Percentiles rank a stretch among this genome's conserved stretches.
phyloP scores from a whole-genome alignment of 1,140 invertebrate species.

The Megalonaias nervosa region DNA sequence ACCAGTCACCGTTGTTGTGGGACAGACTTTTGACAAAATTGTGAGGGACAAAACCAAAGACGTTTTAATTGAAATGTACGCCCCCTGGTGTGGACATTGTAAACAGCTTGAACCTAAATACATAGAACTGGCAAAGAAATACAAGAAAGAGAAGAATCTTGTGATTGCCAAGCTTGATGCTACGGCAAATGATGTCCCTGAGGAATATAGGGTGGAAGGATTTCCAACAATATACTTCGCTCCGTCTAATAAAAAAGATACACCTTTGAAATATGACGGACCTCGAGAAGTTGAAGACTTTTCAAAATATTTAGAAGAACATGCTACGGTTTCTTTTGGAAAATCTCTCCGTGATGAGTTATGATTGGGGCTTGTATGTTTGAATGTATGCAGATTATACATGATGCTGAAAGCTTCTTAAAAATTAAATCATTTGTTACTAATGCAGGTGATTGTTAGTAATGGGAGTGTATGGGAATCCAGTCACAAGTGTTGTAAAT shows the following conservation, averaged over 20 bases:
- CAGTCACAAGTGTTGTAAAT: too few species aligned
- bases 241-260: slow-evolving; percentile 86
- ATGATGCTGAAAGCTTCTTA: too few species aligned
- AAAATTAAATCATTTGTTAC: too few species aligned
- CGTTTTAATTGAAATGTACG: slow-evolving; percentile 96
- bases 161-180: slow-evolving; percentile 98
- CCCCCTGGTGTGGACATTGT: slow-evolving; percentile 99
- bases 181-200: slow-evolving; percentile 97
- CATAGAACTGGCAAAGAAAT: slow-evolving; percentile 93
- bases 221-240: slow-evolving; percentile 99
- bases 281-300: slow-evolving; percentile 95
- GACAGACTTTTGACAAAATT: slow-evolving; percentile 96
- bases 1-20: slow-evolving; percentile 91
- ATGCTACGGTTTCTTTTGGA: slow-evolving; percentile 80
- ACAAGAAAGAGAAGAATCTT: slow-evolving; percentile 86
- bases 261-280: slow-evolving; percentile 90
- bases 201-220: slow-evolving; percentile 87
- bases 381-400: background rate
- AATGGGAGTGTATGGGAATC: too few species aligned
- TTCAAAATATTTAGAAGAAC: slow-evolving; percentile 94
- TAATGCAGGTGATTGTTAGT: too few species aligned
- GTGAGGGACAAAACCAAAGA: slow-evolving; percentile 93
- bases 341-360: slow-evolving; percentile 64
- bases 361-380: slow-evolving; percentile 37
- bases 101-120: slow-evolving; percentile 94